Evolutionary conservation across 2,113 vertebrate species (phyloP).

Genomic region (Anguilla japonica): DNA sequence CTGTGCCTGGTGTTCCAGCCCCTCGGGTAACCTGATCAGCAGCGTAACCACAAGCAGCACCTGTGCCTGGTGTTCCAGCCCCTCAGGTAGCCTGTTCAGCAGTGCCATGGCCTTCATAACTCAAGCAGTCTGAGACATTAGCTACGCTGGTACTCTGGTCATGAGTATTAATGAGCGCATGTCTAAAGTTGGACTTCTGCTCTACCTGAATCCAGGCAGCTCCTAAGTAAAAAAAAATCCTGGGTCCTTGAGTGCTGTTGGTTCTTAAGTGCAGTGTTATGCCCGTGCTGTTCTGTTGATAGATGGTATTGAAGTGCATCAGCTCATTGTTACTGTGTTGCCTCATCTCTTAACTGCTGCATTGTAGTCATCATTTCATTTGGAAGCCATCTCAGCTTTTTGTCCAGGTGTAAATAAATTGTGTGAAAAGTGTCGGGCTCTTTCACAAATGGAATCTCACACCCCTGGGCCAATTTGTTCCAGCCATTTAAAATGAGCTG

Average conservation of each 20-base stretch:
- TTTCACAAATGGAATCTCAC: not conserved
- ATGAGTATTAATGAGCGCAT: too few relatives aligned
- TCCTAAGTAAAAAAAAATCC: too few relatives aligned
- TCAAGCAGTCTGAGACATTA: not conserved
- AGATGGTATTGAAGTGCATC: not conserved
- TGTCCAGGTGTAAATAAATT: not conserved
- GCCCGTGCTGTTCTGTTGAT: not conserved
- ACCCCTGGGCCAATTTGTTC: not conserved
- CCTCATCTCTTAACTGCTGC: not conserved
- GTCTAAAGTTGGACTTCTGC: too few relatives aligned
- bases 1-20: slow-evolving; percentile 96
- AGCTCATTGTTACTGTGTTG: not conserved
- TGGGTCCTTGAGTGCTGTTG: not conserved
- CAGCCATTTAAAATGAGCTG: not conserved
- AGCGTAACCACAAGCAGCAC: slow-evolving; percentile 98
- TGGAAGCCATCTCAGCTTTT: not conserved
- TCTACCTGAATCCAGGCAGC: too few relatives aligned
- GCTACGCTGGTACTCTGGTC: not conserved
- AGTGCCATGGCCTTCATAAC: slow-evolving; percentile 54
- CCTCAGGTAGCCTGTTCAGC: slow-evolving; percentile 77
- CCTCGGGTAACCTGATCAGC: slow-evolving; percentile 77
- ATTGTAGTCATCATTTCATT: not conserved
- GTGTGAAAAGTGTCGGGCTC: not conserved
- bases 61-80: slow-evolving; percentile 96
- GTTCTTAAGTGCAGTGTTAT: not conserved